Evolutionary conservation across 2,797 vertebrate genomes (phyloP).

Genomic region (Mus spretus): DNA sequence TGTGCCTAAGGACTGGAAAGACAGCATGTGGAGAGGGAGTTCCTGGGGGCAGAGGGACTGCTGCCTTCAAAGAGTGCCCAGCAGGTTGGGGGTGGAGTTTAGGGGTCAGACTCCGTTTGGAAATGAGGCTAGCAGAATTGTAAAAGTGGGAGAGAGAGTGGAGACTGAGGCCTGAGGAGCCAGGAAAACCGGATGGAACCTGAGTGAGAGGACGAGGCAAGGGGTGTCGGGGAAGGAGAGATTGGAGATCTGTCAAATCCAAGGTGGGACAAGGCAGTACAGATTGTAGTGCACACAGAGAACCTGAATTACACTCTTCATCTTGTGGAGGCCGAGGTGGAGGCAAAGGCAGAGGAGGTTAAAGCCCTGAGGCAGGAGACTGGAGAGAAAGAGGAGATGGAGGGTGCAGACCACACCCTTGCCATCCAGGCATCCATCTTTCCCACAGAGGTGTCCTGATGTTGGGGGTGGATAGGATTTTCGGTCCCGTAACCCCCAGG

Average conservation of each 20-base stretch:
- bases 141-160: too few species aligned
- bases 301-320: not conserved
- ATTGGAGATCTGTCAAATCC: not conserved
- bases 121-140: not conserved
- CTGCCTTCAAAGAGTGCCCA: accelerated
- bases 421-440: too few species aligned
- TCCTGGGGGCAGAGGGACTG: not conserved
- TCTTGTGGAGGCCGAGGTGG: not conserved
- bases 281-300: not conserved
- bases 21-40: not conserved
- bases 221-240: too few species aligned
- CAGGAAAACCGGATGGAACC: not conserved
- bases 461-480: too few species aligned
- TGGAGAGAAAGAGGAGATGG: not conserved
- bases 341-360: not conserved
- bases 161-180: not conserved
- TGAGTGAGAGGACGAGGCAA: too few species aligned
- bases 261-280: too few species aligned
- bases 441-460: accelerated
- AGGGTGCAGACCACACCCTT: not conserved
- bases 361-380: not conserved
- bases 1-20: not conserved
- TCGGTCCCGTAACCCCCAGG: not conserved
- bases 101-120: not conserved
- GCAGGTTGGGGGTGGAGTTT: not conserved